Base-by-base conservation (phyloP, 2,113 vertebrate genomes). In the Lampris incognitus region DNA sequence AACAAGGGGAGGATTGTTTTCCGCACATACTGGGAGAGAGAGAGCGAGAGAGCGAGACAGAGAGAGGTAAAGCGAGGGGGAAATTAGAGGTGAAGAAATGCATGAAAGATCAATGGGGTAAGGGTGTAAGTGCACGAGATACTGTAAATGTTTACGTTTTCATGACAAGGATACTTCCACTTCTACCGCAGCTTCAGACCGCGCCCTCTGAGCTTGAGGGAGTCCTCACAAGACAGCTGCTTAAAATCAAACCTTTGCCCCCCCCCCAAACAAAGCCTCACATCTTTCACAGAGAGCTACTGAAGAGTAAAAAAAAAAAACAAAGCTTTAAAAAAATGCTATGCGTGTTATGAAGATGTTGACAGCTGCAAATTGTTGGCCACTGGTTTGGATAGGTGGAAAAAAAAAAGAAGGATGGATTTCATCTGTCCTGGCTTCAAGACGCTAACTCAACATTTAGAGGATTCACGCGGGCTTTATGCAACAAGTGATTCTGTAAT, bases 1-100 rank as follows among this genome's bases (percentile, higher is more conserved):
- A 74, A 87, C 79, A 86, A 85, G 68, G 65, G 55, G 52, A 42
- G 39, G 39, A 62, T 72, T 80, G 75, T 87, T 83, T 81, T 72
- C 48, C 0, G 24, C 24, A 24, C 24, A 39, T 51, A 61, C 39
- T 57, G 71, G 5, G 44, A 71, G 67, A 46, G 68, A 74, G 69
- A 72, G 42, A 74, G 37, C 55, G 71, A 40, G 58, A 44, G 77
- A 38, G 1, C 36, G 56, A 37, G 37, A 58, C 10, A 44, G 42
- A 64, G 13, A 48, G 61, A 64, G n/a, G 42, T 36, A 4, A 9
- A 49, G 51, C 24, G 54, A 72, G 6, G 36, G 44, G 44, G 13
- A 61, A 38, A 68, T 55, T 49, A 55, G 57, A 39, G 9, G 3
- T 24, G 36, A 1, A 9, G 40, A 37, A 65, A 5, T 8, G 40